phyloP scores from a whole-genome alignment of 2,113 vertebrate genomes.

The Callipepla californica region DNA sequence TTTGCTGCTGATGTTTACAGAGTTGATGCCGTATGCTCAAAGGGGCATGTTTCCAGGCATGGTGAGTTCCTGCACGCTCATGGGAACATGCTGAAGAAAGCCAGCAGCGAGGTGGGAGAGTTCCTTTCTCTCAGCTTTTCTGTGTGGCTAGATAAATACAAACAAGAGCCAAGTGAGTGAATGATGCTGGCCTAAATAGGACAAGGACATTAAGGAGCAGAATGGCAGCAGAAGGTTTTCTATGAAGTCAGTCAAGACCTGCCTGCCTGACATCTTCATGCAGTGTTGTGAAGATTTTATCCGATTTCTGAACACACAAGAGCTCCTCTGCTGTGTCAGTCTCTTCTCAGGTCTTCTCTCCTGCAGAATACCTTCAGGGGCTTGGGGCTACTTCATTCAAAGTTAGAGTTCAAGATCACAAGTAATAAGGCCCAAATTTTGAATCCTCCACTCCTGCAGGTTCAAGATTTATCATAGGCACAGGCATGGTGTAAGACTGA shows the following conservation, averaged over 20 bases:
- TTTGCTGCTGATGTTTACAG: not conserved
- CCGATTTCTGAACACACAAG: not conserved
- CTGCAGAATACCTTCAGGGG: rapidly evolving
- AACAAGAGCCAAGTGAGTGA: not conserved
- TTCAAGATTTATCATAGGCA: not conserved
- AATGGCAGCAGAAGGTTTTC: not conserved
- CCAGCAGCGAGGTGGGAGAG: not conserved
- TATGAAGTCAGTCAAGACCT: not conserved
- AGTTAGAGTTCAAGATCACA: not conserved
- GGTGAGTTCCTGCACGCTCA: not conserved
- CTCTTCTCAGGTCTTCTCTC: not conserved
- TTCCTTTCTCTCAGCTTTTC: not conserved
- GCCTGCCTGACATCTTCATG: not conserved
- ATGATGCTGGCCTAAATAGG: not conserved
- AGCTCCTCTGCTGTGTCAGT: not conserved
- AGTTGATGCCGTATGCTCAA: not conserved
- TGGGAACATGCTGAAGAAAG: not conserved
- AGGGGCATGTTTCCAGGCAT: not conserved
- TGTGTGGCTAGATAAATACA: not conserved
- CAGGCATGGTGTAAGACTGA: rapidly evolving
- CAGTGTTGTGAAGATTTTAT: not conserved
- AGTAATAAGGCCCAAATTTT: not conserved
- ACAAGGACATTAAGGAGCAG: not conserved
- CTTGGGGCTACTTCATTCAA: not conserved
- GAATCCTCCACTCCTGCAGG: not conserved